Evolutionary conservation across 2,113 vertebrate genomes (phyloP), one percentile per base, ranked within the genome.

Genomic region (Ancistrus triradiatus): DNA sequence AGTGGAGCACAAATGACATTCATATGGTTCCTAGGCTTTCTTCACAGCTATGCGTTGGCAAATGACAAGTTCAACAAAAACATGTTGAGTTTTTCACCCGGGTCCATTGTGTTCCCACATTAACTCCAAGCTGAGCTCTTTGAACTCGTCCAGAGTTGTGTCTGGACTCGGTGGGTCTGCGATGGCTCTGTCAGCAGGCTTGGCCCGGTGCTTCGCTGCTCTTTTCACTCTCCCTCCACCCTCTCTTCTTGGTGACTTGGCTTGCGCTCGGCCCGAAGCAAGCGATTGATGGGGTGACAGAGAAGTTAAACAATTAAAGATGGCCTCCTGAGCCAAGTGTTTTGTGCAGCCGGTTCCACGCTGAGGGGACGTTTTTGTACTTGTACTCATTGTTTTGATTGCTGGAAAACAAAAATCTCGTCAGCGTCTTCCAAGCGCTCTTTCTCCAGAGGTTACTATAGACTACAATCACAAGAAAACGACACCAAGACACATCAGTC

Each of bases 21-120:
- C 81, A 85, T 77, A 87, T 81, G 87, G 83, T 85, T 88, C 81
- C 87, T 87, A 84, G 80, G 85, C 81, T 85, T 80, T 85, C 69
- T 77, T 80, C 79, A 72, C 80, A 85, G 80, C 81, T 83, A 86
- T 85, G 84, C 78, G 66, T 77, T 70, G 77, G 82, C 81, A 81
- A 85, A 87, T 89, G 88, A 89, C 87, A 90, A 84, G 86, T 83
- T 77, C 77, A 86, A 87, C 82, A 88, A 88, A 88, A 85, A 77
- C 86, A 81, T 84, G 84, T 83, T 64, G 83, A 84, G 86, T 83
- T 84, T 85, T 87, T 87, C 83, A 83, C 73, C 76, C 81, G 48
- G 75, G 57, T 72, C 83, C 74, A 87, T 89, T 88, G 86, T 89
- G 80, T 87, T 83, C 73, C 76, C 82, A 80, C 83, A 83, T 82